Base-by-base conservation (phyloP, 2,888 invertebrate species). In the Emesis furor region DNA sequence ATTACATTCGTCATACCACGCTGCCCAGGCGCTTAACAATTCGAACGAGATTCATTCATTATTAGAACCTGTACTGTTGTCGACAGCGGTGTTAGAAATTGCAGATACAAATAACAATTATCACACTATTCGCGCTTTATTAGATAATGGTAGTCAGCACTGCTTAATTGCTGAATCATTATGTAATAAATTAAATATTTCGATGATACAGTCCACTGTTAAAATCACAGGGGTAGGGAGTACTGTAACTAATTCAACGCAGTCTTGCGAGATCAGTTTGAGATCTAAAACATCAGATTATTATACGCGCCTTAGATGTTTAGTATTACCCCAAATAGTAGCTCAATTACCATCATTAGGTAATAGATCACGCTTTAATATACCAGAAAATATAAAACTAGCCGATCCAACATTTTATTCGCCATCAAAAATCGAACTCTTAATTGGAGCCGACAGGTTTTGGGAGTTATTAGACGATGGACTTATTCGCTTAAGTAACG, bases 141-240 rank as follows among this genome's bases (percentile, higher is more conserved):
- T 89, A 0, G 90, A 90, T 39, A 87, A 72, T 42, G 89, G 90
- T 8, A 89, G 88, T 81, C 81, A 89, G 42, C 79, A 83, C 3
- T 84, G 87, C 76, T 83, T 90, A n/a, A 86, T 90, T 62, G 77
- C 83, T 1, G 51, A 89, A 69, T 68, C 76, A 30, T 78, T 90
- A 76, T 84, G 83, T 73, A 72, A 88, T 37, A 62, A 17, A 76
- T 42, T 89, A 68, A 79, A 87, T 32, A 14, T 79, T 39, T 76
- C 73, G 78, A 65, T 79, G 55, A 80, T 88, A 90, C 88, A 89
- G 88, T 90, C 88, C 87, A 89, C 86, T 78, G 42, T 85, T 4
- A 62, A 76, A 30, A 81, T 90, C 10, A 71, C 74, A 24, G 89
- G 88, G 14, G 84, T 89, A 32, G 85, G 86, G 4, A 77, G 84